These are phyloP conservation scores for Augochlorella aurata DNA, from an alignment of 2,888 invertebrate genomes.

Conservation along the genomic window DNA sequence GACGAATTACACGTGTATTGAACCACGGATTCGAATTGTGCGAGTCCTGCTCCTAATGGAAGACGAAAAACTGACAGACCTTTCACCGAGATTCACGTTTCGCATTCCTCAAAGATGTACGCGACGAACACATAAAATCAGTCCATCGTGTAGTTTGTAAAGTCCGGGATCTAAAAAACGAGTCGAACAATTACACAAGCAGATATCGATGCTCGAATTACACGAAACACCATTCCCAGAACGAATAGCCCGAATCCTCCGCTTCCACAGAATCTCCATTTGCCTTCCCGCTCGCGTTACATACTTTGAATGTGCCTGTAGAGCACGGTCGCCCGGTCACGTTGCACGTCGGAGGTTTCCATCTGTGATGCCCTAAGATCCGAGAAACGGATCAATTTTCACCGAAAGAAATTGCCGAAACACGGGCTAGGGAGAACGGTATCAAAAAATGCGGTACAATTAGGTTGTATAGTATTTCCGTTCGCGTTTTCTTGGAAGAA, in stretches of 20 bases:
- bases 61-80: neutral
- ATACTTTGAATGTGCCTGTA: slow-evolving; percentile 18
- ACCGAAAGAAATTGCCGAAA: neutral
- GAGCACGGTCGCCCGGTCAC: slow-evolving; percentile 25
- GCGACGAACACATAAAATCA: neutral
- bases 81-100: neutral
- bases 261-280: neutral
- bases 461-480: no score
- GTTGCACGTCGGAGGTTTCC: slow-evolving; percentile 20
- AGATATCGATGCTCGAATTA: neutral
- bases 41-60: neutral
- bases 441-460: neutral
- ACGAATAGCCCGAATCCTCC: neutral
- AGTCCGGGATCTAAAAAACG: neutral
- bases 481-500: no score
- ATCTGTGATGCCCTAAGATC: slow-evolving; percentile 34
- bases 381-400: neutral
- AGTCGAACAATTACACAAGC: neutral
- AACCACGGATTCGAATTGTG: neutral
- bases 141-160: neutral
- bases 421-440: rapidly evolving
- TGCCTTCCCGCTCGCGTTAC: neutral
- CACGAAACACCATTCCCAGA: neutral
- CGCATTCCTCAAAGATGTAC: neutral
- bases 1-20: no score